phyloP scores from a whole-genome alignment of 2,113 vertebrate species.

The Prionailurus bengalensis region DNA sequence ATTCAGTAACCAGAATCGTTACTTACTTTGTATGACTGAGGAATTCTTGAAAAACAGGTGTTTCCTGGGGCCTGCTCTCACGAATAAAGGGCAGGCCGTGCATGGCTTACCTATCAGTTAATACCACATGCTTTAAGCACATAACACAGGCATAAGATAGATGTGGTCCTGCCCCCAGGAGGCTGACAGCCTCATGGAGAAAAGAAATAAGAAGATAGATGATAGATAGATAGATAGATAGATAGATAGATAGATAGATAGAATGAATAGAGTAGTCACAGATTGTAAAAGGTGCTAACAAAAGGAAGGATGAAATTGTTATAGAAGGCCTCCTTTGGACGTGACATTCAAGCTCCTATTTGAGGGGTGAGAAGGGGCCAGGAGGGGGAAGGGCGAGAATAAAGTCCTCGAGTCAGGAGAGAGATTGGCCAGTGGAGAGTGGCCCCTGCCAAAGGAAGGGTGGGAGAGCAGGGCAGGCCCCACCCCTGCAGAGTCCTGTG shows the following conservation, averaged over 20 bases:
- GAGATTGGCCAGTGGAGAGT: not conserved
- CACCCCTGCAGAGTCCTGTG: not conserved
- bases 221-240: not conserved
- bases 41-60: not conserved
- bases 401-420: not conserved
- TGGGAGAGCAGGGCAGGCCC: fast-evolving
- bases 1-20: not conserved
- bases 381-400: not conserved
- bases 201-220: not conserved
- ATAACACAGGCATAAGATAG: not conserved
- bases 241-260: not conserved
- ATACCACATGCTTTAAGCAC: not conserved
- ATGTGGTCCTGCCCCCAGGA: not conserved
- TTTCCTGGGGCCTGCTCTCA: not conserved
- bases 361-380: not conserved
- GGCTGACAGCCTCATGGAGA: not conserved
- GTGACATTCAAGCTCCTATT: not conserved
- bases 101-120: not conserved
- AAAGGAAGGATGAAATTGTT: not conserved
- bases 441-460: not conserved
- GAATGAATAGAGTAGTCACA: not conserved
- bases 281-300: not conserved
- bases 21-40: not conserved
- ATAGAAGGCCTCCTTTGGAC: not conserved
- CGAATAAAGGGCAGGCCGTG: not conserved